Evolutionary conservation across 2,113 vertebrate genomes (phyloP).

Genomic region (Orcinus orca): DNA sequence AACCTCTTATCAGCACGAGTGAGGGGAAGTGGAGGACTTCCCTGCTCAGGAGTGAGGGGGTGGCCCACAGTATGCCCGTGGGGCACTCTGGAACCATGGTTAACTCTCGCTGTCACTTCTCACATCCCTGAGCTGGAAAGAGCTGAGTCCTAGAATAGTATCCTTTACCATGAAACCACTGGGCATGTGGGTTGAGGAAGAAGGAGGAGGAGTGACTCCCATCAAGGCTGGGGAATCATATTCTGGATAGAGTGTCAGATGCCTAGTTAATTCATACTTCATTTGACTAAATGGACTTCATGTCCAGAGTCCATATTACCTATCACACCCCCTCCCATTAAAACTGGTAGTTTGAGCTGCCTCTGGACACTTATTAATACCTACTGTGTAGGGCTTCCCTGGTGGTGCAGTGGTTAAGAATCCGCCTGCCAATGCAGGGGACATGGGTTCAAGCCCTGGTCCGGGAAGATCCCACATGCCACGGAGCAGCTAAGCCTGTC

Average conservation of each 20-base stretch:
- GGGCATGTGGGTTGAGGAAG: background rate
- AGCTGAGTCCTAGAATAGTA: background rate
- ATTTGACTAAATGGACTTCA: background rate
- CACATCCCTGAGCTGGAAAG: background rate
- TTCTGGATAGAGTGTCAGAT: background rate
- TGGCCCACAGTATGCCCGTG: background rate
- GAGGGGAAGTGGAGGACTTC: background rate
- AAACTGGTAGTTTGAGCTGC: background rate
- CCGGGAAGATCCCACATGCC: too few species aligned
- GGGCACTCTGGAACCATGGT: background rate
- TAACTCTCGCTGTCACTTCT: background rate
- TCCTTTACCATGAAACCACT: background rate
- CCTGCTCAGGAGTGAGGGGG: background rate
- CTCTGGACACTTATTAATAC: background rate
- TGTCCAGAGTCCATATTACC: background rate
- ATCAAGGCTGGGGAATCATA: background rate
- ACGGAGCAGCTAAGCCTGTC: too few species aligned
- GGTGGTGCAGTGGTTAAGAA: too few species aligned
- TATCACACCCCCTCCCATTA: background rate
- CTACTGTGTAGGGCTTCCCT: background rate
- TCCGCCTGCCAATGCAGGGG: too few species aligned
- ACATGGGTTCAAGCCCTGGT: too few species aligned
- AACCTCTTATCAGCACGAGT: background rate
- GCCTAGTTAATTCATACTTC: background rate
- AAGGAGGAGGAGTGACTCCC: background rate